Evolutionary conservation across 2,888 invertebrate genomes (phyloP).

Genomic region (Tubulanus polymorphus): DNA sequence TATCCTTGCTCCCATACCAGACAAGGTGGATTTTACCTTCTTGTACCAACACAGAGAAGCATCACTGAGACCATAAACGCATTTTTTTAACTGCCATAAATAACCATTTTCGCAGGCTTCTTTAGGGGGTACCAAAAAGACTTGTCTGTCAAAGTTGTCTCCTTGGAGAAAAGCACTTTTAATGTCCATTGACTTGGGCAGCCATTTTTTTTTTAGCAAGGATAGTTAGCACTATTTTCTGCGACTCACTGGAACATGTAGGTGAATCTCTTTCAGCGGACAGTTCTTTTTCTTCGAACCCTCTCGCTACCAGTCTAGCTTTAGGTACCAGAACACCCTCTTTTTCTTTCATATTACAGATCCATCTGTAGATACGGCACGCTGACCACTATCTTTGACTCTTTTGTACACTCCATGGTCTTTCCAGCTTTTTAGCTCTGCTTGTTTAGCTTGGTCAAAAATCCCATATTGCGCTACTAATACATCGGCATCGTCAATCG

Average conservation of each 20-base stretch:
- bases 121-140: background rate
- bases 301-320: conserved; percentile 7
- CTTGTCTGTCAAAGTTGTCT: background rate
- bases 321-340: background rate
- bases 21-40: background rate
- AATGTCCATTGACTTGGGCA: background rate
- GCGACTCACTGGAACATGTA: background rate
- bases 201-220: background rate
- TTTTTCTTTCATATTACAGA: background rate
- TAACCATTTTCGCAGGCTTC: background rate
- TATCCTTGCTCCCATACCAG: background rate
- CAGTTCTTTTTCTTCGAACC: background rate
- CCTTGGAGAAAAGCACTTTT: conserved; percentile 6
- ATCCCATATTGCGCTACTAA: background rate
- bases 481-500: background rate
- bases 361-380: conserved; percentile 4
- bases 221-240: background rate
- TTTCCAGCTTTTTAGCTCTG: background rate
- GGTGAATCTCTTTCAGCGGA: background rate
- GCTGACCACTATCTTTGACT: conserved; percentile 4
- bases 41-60: conserved; percentile 3
- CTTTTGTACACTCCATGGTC: background rate
- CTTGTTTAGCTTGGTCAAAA: background rate
- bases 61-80: conserved; percentile 4
- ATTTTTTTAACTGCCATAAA: conserved; percentile 3